Evolutionary conservation across 2,113 vertebrate genomes (phyloP).

Genomic region (Tachysurus fulvidraco): DNA sequence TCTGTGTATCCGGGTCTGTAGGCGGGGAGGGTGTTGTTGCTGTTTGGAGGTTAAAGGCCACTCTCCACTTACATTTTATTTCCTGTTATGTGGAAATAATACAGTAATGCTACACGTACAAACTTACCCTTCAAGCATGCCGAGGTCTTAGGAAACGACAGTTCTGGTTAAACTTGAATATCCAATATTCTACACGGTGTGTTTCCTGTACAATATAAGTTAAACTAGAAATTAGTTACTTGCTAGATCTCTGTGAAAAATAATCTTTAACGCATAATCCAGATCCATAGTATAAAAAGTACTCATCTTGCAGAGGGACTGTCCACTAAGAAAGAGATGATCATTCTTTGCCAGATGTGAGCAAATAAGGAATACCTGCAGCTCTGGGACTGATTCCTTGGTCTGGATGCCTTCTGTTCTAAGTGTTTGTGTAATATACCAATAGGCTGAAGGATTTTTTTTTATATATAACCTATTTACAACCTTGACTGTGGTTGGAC

Average conservation of each 20-base stretch:
- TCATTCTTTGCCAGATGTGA: neutral
- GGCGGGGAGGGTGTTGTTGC: neutral
- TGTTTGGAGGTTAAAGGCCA: constrained; percentile 1
- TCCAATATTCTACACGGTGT: neutral
- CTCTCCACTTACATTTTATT: constrained; percentile 45
- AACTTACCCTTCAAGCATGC: constrained; percentile 27
- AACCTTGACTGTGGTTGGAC: neutral
- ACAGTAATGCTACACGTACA: constrained; percentile 41
- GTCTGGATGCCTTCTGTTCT: neutral
- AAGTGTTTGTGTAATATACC: neutral
- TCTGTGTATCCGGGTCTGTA: constrained; percentile 9
- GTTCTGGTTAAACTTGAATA: constrained; percentile 26
- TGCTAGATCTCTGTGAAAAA: neutral
- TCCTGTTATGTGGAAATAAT: constrained; percentile 56
- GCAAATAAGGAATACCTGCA: neutral
- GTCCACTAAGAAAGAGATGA: neutral
- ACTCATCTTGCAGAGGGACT: neutral
- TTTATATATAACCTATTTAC: neutral
- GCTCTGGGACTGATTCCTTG: neutral
- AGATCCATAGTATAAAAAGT: neutral
- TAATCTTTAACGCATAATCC: neutral
- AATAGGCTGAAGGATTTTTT: neutral
- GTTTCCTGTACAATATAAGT: neutral
- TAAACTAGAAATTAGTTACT: constrained; percentile 1
- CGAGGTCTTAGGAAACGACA: constrained; percentile 16